Evolutionary conservation across 2,113 vertebrate genomes (phyloP).

Genomic region (Barbus barbus): DNA sequence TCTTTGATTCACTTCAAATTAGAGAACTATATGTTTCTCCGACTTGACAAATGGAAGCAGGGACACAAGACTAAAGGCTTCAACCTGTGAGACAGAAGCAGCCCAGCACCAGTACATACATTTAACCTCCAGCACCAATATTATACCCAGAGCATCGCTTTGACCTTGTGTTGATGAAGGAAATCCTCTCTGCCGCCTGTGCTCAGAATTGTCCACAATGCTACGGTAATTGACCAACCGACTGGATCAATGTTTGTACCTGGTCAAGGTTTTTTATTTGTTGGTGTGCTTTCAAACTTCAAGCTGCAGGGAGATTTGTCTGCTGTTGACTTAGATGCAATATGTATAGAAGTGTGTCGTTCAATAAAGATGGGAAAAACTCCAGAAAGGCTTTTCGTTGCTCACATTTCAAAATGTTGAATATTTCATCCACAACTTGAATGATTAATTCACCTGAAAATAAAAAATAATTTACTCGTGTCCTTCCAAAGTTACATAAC

Average conservation of each 20-base stretch:
- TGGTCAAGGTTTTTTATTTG: constrained; percentile 17
- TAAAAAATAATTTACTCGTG: background rate
- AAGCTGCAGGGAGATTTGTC: background rate
- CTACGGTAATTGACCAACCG: constrained; percentile 23
- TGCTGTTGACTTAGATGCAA: background rate
- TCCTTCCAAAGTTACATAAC: background rate
- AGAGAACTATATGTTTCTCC: background rate
- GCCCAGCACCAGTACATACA: background rate
- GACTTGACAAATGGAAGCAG: constrained; percentile 2
- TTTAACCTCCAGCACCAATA: constrained; percentile 10
- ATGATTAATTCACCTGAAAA: background rate
- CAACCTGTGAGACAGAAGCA: background rate
- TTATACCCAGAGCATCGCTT: constrained; percentile 19
- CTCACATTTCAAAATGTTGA: background rate
- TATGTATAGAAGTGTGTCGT: background rate
- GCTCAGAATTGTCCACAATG: constrained; percentile 10
- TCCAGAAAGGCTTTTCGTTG: background rate
- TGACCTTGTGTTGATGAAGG: constrained; percentile 23
- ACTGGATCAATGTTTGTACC: constrained; percentile 18
- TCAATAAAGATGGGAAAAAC: background rate
- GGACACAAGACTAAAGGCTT: background rate
- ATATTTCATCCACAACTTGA: background rate
- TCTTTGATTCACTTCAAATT: constrained; percentile 26
- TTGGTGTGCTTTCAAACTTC: background rate
- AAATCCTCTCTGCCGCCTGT: constrained; percentile 30